phyloP scores from a whole-genome alignment of 2,113 vertebrate species.

The Etia nguti region DNA sequence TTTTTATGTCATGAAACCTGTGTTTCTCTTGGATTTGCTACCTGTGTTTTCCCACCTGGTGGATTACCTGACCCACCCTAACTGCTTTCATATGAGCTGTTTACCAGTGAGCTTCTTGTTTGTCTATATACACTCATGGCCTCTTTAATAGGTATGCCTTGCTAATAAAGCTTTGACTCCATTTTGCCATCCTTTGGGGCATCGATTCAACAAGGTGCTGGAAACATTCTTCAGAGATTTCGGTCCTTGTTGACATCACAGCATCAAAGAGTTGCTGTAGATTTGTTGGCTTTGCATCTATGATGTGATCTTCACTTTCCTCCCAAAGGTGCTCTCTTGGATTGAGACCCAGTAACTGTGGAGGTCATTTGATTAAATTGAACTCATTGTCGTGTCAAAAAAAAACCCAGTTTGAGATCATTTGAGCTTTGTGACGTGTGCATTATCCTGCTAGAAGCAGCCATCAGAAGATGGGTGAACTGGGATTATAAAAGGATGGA shows the following conservation, averaged over 20 bases:
- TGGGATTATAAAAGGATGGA: background rate
- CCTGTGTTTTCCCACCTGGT: background rate
- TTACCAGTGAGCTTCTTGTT: background rate
- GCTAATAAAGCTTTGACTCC: background rate
- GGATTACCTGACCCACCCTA: background rate
- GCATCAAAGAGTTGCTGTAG: background rate
- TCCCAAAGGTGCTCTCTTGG: background rate
- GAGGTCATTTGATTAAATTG: background rate
- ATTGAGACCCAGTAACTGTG: background rate
- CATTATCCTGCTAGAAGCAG: background rate
- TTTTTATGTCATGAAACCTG: background rate
- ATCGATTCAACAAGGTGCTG: background rate
- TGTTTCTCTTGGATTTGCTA: background rate
- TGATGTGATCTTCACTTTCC: background rate
- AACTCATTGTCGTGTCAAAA: background rate
- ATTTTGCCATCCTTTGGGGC: background rate
- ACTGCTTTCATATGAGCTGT: background rate
- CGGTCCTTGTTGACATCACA: background rate
- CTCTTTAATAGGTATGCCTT: background rate
- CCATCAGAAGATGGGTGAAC: background rate
- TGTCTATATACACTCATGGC: background rate
- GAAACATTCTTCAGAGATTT: background rate
- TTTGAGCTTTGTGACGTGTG: background rate
- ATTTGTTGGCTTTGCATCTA: background rate
- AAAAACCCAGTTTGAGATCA: background rate